Evolutionary conservation across 2,888 invertebrate genomes (phyloP).

Genomic region (Cryptus viduatorius): DNA sequence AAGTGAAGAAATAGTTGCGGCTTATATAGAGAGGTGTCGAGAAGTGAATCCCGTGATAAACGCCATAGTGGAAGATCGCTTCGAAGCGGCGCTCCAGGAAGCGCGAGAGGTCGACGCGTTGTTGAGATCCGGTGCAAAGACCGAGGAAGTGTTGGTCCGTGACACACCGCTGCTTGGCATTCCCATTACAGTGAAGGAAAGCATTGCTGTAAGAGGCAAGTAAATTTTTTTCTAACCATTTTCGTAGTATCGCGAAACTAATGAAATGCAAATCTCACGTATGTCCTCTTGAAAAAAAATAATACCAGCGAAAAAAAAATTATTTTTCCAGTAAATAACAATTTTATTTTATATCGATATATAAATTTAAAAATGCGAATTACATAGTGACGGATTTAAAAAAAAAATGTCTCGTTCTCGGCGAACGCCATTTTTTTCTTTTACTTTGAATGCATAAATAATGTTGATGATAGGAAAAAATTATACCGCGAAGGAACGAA

Average conservation of each 20-base stretch:
- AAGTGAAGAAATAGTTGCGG: constrained; percentile 87
- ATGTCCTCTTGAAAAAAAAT: neutral
- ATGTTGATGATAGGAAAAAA: no score
- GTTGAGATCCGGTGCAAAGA: constrained; percentile 70
- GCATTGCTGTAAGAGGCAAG: constrained; percentile 90
- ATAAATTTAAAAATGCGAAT: no score
- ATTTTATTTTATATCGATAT: no score
- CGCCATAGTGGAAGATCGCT: constrained; percentile 90
- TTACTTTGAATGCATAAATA: no score
- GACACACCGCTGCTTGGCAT: constrained; percentile 91
- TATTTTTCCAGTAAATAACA: no score
- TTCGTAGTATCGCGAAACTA: neutral
- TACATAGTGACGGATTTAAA: no score
- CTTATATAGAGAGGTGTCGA: constrained; percentile 88
- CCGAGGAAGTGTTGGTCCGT: constrained; percentile 84
- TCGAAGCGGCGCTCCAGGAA: constrained; percentile 88
- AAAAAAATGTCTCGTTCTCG: no score
- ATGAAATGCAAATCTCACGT: neutral
- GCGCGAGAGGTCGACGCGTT: constrained; percentile 87
- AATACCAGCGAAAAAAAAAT: neutral
- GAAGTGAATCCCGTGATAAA: constrained; percentile 89
- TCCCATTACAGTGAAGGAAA: constrained; percentile 93
- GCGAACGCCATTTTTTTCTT: no score
- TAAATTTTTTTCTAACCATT: constrained; percentile 7
- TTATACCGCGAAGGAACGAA: no score